A percentile compares a stretch with the other conserved stretches of the same genome.
Evolutionary conservation across 2,797 vertebrate genomes (phyloP).

Genomic region (Myioborus melanocephalus): DNA sequence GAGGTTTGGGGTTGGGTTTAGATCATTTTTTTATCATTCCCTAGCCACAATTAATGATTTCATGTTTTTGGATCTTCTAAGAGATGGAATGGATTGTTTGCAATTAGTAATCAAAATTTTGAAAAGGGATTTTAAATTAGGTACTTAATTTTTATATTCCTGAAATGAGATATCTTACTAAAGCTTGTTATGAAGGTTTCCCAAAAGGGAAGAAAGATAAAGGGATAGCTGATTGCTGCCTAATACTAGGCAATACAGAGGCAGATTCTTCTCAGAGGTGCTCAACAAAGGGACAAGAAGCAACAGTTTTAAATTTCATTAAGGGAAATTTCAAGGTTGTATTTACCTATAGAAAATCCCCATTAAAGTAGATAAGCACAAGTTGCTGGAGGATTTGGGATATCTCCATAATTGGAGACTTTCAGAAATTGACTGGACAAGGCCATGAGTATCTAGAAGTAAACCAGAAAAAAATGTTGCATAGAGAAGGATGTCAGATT

Average conservation of each 20-base stretch:
- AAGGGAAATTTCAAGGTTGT: background rate
- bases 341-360: background rate
- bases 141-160: background rate
- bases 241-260: background rate
- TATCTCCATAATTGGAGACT: background rate
- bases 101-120: background rate
- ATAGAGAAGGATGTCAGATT: background rate
- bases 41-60: background rate
- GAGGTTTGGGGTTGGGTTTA: background rate
- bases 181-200: background rate
- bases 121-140: background rate
- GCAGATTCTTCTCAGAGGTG: background rate
- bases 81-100: background rate
- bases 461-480: background rate
- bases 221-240: background rate
- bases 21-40: background rate
- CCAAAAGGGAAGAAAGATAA: background rate
- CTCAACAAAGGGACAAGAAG: background rate
- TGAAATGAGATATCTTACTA: background rate
- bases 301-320: background rate
- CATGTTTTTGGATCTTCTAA: background rate
- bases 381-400: background rate
- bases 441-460: background rate
- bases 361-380: background rate
- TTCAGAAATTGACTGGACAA: background rate